Evolutionary conservation across 2,888 invertebrate species (phyloP).

Genomic region (Synergus laeviventris): DNA sequence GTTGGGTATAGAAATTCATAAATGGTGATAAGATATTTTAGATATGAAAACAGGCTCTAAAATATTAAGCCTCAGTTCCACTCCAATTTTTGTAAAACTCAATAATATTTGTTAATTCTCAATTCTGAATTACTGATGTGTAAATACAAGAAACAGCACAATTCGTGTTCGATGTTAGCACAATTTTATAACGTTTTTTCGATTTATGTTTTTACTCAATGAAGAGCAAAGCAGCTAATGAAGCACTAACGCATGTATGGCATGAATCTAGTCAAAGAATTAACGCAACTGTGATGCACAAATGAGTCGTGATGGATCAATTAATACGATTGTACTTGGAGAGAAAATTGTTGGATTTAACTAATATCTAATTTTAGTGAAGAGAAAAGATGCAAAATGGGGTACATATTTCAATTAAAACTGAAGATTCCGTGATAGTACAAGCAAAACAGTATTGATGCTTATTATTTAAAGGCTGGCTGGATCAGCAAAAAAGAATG

Average conservation of each 20-base stretch:
- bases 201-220: constrained; percentile 2
- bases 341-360: neutral
- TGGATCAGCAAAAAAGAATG: neutral
- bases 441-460: constrained; percentile 28
- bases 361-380: neutral
- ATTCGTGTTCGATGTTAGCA: neutral
- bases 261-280: constrained; percentile 37
- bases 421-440: constrained; percentile 1
- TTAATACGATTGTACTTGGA: constrained; percentile 14
- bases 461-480: constrained; percentile 22
- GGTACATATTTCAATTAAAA: neutral
- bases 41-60: neutral
- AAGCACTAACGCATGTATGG: neutral
- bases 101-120: neutral
- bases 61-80: neutral
- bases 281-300: constrained; percentile 30
- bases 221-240: neutral
- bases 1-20: no score
- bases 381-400: neutral
- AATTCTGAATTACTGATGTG: neutral
- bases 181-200: constrained; percentile 28
- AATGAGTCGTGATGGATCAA: neutral
- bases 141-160: neutral
- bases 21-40: neutral
- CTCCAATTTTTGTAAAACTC: neutral